These are phyloP conservation scores for Hydra vulgaris DNA, from an alignment of 30 jellyfish, hydroid and myxozoan species.

Conservation along the genomic window DNA sequence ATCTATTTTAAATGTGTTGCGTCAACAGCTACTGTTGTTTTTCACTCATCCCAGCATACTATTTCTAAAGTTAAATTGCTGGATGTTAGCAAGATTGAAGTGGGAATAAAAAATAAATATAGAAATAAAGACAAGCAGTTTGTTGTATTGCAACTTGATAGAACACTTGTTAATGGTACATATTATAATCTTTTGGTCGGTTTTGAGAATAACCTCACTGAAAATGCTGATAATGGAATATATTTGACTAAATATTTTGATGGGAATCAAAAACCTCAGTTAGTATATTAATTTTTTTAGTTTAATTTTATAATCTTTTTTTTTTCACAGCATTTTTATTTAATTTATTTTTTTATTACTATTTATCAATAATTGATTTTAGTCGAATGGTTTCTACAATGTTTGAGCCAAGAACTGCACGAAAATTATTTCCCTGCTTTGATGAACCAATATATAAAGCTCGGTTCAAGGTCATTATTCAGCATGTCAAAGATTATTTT, in stretches of 20 bases:
- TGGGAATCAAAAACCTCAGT: not conserved
- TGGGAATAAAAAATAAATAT: not conserved
- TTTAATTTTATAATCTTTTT: not conserved
- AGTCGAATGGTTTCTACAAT: constrained; percentile 15
- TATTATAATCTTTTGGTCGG: not conserved
- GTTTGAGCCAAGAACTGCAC: constrained; percentile 24
- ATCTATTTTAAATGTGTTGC: not conserved
- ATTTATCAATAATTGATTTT: not conserved
- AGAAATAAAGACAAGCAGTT: not conserved
- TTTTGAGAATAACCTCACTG: not conserved
- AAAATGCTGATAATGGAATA: not conserved
- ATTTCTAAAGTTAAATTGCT: not conserved
- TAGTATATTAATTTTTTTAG: not conserved
- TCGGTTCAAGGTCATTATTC: constrained; percentile 1
- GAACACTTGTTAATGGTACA: not conserved
- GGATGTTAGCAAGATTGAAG: not conserved
- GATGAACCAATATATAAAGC: constrained; percentile 26
- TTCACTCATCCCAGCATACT: not conserved
- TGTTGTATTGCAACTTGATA: not conserved
- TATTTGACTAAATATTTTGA: constrained; percentile 1
- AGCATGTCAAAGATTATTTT: not conserved
- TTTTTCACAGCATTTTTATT: too few relatives aligned
- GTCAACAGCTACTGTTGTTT: not conserved
- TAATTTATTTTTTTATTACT: not conserved
- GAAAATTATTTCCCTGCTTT: constrained; percentile 26